Base-by-base conservation (phyloP, 2,797 vertebrate genomes). In the Linurgus olivaceus region DNA sequence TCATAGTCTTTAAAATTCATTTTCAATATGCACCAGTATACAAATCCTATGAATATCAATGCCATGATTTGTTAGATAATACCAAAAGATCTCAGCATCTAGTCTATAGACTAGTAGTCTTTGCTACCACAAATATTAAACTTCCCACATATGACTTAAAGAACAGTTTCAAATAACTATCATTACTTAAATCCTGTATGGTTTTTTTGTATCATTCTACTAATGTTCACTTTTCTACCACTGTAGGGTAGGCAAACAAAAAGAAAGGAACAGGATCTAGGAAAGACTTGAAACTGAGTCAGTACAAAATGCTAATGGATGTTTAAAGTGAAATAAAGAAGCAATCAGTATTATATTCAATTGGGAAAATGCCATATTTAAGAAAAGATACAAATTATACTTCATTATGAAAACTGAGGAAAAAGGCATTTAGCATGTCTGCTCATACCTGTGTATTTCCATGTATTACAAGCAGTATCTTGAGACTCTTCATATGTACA, bases 401-500 rank as follows among this genome's bases (percentile, higher is more conserved):
- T 31, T 68, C 6, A 38, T 17, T 48, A 54, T 4, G 18, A 77
- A 79, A 88, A 92, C 4, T 28, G 29, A 86, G 17, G 29, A 62
- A 55, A 77, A 77, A 80, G 7, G 51, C 28, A 70, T 38, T 57
- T 33, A 54, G 54, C 17, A 35, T 4, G 16, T 35, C n/a, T 55
- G 37, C 20, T 92, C 97, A 68, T 96, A 99, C 99, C 99, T 99
- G 99, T 80, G 98, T 98, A 92, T 97, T 98, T 83, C 98, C 97
- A 91, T 99, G 98, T 72, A 98, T 97, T 88, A 99, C 99, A 95
- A 99, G 98, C 55, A 99, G 65, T 98, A 99, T 99, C 98, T 99
- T 99, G 75, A 99, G 98, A 94, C 99, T 99, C 94, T 99, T 99
- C 99, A 99, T 99, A 97, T 99, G 99, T 96, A 99, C 97, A 42